Evolutionary conservation across 2,113 vertebrate genomes (phyloP).

Genomic region (Saccopteryx leptura): DNA sequence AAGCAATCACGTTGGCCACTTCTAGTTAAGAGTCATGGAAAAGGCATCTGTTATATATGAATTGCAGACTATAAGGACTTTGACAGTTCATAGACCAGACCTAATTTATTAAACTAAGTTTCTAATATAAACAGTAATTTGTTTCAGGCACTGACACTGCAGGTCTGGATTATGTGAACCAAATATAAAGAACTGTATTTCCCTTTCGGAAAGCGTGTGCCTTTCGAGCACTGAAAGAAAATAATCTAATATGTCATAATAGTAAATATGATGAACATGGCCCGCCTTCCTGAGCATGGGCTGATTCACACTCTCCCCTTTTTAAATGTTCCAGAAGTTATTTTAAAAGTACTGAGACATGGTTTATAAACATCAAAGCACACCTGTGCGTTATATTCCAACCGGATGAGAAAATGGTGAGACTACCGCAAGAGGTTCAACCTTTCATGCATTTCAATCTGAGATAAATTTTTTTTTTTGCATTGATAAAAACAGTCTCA

Average conservation of each 20-base stretch:
- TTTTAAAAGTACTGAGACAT: slow-evolving; percentile 45
- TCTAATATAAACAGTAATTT: slow-evolving; percentile 99
- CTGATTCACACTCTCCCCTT: slow-evolving; percentile 69
- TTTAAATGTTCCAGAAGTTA: slow-evolving; percentile 66
- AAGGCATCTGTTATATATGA: slow-evolving; percentile 97
- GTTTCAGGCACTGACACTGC: slow-evolving; percentile 96
- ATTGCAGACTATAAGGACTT: slow-evolving; percentile 91
- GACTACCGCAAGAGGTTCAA: background rate
- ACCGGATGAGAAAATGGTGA: background rate
- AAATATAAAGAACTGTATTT: slow-evolving; percentile 83
- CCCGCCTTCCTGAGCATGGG: background rate
- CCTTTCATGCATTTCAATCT: background rate
- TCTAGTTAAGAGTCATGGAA: slow-evolving; percentile 88
- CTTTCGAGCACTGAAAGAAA: slow-evolving; percentile 80
- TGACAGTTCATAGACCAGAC: slow-evolving; percentile 95
- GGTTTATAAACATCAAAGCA: slow-evolving; percentile 38
- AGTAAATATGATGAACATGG: slow-evolving; percentile 51
- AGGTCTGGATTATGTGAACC: slow-evolving; percentile 98
- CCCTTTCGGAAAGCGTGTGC: slow-evolving; percentile 82
- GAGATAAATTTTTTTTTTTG: slow-evolving; percentile 26
- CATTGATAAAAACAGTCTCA: background rate
- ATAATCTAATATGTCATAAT: slow-evolving; percentile 71
- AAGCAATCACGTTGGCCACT: slow-evolving; percentile 95
- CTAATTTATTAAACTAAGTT: slow-evolving; percentile 99
- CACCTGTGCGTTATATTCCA: slow-evolving; percentile 62